Base-by-base conservation (phyloP, 2,797 vertebrate genomes). In the Lagorchestes hirsutus region DNA sequence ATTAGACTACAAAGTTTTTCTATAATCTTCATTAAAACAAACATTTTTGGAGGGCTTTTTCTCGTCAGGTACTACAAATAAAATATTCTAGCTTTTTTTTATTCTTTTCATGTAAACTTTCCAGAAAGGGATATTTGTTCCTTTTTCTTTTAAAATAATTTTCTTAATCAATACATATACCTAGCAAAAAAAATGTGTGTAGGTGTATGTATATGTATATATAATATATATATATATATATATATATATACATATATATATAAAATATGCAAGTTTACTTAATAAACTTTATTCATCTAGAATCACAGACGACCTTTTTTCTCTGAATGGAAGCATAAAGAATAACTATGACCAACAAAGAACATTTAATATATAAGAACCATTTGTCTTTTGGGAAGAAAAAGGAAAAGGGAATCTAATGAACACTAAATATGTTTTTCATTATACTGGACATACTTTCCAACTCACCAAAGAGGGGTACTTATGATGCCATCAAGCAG, bases 111-210 rank as follows among this genome's bases (percentile, higher is more conserved):
- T 34, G 27, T 29, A 4, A 95, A 94, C 50, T 93, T 96, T 95
- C 96, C 95, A 97, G 93, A 55, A 97, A 98, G 95, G 14, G 9
- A 11, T 46, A 27, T 91, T 94, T 52, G 22, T 82, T 93, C 9
- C 40, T 13, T 92, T 97, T 96, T 95, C 54, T 96, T 96, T 97
- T 95, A 95, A 91, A 40, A 67, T 91, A 96, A 91, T 29, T 94
- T 96, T 31, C 74, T 54, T 97, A 94, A 96, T 87, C 34, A 90
- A 90, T 12, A 91, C 55, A 16, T 96, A 46, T n/a, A 93, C 58
- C 95, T 96, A 94, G 34, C 93, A 40, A 82, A 82, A 92, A 97
- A 97, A 97, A 62, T 62, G 27, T 74, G 67, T 46, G n/a, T 4
- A 2, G 22, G 18, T 40, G 24, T 40, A 22, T 57, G 52, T 52